Base-by-base conservation (phyloP, 92 coral and sea anemone genomes). In the Isaurus tuberculatus region DNA sequence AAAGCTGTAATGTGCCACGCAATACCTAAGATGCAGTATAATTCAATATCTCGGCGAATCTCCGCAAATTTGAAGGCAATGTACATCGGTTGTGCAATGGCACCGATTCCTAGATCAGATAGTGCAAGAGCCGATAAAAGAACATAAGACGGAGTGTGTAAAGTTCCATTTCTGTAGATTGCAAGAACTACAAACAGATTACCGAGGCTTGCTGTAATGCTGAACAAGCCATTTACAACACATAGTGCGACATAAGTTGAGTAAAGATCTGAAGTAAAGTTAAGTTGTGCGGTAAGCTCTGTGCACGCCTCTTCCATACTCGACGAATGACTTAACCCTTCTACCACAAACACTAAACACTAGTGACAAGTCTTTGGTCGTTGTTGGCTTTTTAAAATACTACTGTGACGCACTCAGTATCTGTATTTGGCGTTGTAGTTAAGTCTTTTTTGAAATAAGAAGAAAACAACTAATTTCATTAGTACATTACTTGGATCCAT, bases 161-260 rank as follows among this genome's bases (percentile, higher is more conserved):
- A 42, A 6, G 82, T 16, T 8, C 48, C 23, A 0, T 44, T 77
- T 27, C 46, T 77, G 82, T 77, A 77, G 4, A 77, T 58, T 55
- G 82, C 82, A 33, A 36, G 22, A 1, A 77, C 34, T 1, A 77
- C 82, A 20, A 77, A 27, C 31, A 61, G 30, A 30, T 77, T 77
- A n/a, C 82, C 82, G 14, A 58, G 8, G 20, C 53, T 57, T 19
- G 82, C 82, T 9, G 20, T 61, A 25, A 77, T 22, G 14, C 82
- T 57, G 36, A 77, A 58, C 36, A 77, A 4, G 2, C 82, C 82
- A 40, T 77, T 77, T 22, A 77, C 16, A 32, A 34, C 53, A 15
- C 69, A 77, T 16, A 77, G 42, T 61, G 82, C 11, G 49, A 77
- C 46, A 36, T 77, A 77, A 31, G 82, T 77, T 32, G 82, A 77